Evolutionary conservation across 2,797 vertebrate species (phyloP), one percentile per base, ranked within the genome.

Genomic region (Rhadinocentrus ornatus): DNA sequence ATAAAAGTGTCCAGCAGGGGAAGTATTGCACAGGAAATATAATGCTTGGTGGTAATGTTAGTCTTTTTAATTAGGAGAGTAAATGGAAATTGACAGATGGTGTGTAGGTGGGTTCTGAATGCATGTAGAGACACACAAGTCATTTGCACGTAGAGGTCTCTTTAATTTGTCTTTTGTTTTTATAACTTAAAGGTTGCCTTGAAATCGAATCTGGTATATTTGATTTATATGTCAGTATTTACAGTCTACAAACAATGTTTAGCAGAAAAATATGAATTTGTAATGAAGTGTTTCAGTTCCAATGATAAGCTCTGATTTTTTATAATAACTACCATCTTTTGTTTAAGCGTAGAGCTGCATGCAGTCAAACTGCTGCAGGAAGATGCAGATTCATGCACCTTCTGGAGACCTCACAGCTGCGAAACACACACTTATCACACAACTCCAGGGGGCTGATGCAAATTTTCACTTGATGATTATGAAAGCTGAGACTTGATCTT

Each of bases 1-100:
- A 54, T 34, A 27, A 0, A n/a, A 11, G 6, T n/a, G 2, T 46
- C 87, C 91, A 91, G 78, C 70, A 93, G 94, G 71, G 72, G 86
- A 84, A 83, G 88, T 85, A 74, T 66, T 73, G 66, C 68, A 75
- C 78, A 86, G 69, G 27, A 37, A 73, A 75, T 75, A 55, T 44
- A 1, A 37, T 15, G 27, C 15, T 44, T 27, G 13, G 5, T 2
- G 4, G 4, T 2, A 26, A 8, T 16, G 15, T 50, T 20, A 44
- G 37, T n/a, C 2, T 32, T 55, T 65, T 39, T 11, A 35, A 22
- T 39, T 3, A 26, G 3, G 22, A 8, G 6, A 13, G 6, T 13
- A 26, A 26, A 52, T 52, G 50, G 24, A 26, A 52, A 52, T 52
- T 31, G n/a, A 60, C 22, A 58, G 22, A 39, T 13, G 22, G 48